Conservation (phyloP, 1,140 invertebrate genomes). For the Andricus grossulariae region DNA sequence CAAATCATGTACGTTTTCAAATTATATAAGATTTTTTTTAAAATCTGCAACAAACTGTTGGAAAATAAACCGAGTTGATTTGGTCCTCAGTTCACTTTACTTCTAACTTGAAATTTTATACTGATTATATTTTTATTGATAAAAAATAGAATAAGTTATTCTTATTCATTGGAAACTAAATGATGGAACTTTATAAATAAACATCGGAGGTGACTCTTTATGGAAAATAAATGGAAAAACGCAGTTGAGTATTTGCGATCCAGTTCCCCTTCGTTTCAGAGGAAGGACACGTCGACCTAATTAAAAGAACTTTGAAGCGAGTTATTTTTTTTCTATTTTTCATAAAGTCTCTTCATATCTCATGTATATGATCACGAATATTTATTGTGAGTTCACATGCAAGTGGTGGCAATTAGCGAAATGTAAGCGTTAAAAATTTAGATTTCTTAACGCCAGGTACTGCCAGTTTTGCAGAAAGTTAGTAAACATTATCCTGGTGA, state of each 20-base stretch:
- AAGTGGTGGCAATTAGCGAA: constrained; percentile 60
- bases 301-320: constrained; percentile 50
- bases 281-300: constrained; percentile 48
- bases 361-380: constrained; percentile 61
- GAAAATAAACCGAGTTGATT: no score
- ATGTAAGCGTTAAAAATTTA: constrained; percentile 52
- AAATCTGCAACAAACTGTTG: no score
- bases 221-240: constrained; percentile 1
- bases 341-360: constrained; percentile 47
- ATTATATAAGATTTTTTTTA: no score
- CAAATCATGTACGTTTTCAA: no score
- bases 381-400: constrained; percentile 61
- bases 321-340: constrained; percentile 32
- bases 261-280: constrained; percentile 26
- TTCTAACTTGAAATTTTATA: no score
- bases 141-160: no score
- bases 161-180: no score
- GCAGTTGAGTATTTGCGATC: constrained; percentile 9
- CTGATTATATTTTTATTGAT: no score
- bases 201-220: not conserved
- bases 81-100: no score
- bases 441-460: constrained; percentile 46
- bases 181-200: no score
- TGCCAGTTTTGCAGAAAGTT: constrained; percentile 48
- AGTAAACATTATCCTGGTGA: constrained; percentile 38